Percentiles rank a stretch among this genome's conserved stretches.
These are phyloP conservation scores for Corythornis vintsioides DNA, from an alignment of 2,113 vertebrate genomes.

Conservation along the genomic window DNA sequence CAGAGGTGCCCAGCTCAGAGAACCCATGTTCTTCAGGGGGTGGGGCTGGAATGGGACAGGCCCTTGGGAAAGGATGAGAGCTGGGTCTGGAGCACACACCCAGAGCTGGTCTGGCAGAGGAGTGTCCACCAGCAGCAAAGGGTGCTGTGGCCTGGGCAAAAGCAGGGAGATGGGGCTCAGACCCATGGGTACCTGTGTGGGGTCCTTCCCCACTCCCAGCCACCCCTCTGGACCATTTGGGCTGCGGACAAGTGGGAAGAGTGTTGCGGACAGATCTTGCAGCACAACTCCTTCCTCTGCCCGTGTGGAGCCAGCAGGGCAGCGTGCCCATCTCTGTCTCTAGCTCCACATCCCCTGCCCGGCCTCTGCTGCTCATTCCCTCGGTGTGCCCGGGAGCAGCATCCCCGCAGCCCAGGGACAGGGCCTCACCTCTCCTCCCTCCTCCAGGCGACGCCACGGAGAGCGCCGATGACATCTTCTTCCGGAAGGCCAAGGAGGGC, in stretches of 20 bases:
- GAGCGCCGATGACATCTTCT: constrained; percentile 93
- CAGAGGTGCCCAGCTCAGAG: accelerated
- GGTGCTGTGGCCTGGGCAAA: background rate
- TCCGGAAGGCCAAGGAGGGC: constrained; percentile 91
- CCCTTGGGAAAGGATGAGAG: background rate
- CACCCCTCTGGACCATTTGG: background rate
- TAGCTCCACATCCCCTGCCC: background rate
- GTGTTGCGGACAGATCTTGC: background rate
- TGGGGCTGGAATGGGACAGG: background rate
- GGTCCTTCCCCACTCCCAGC: background rate
- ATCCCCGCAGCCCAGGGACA: background rate
- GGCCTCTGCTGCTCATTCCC: background rate
- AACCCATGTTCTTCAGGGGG: accelerated
- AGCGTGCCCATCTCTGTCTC: accelerated
- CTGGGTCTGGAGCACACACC: background rate
- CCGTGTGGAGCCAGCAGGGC: accelerated
- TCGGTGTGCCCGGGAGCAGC: accelerated
- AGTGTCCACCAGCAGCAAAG: background rate
- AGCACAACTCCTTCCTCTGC: accelerated
- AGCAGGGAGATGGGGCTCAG: background rate
- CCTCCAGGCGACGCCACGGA: constrained; percentile 85
- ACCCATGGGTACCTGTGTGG: accelerated
- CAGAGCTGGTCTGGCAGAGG: background rate
- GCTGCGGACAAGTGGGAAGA: background rate
- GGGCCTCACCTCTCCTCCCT: accelerated